Percentiles rank a stretch among this genome's conserved stretches.
Evolutionary conservation across 2,888 invertebrate species (phyloP).

Genomic region (Pristionchus fissidentatus): DNA sequence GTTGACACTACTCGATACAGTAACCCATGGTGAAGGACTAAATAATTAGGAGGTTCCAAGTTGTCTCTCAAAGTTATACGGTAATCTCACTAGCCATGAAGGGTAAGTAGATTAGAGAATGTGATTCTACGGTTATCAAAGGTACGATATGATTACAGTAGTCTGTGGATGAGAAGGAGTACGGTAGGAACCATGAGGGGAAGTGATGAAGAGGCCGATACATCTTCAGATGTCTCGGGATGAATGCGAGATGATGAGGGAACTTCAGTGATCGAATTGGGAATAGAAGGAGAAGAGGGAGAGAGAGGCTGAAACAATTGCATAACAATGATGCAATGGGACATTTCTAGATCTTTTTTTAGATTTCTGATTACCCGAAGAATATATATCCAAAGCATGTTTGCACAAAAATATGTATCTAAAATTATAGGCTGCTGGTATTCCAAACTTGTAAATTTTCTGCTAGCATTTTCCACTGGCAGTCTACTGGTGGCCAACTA

Average conservation of each 20-base stretch:
- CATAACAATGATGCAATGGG: too few relatives aligned
- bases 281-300: not conserved
- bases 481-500: not conserved
- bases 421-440: too few relatives aligned
- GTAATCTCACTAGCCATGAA: not conserved
- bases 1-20: constrained; percentile 41
- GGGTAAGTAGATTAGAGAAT: not conserved
- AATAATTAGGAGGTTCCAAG: constrained; percentile 20
- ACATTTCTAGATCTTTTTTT: too few relatives aligned
- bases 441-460: too few relatives aligned
- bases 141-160: constrained; percentile 3
- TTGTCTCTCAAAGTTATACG: not conserved
- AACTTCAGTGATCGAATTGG: constrained; percentile 39
- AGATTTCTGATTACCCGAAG: too few relatives aligned
- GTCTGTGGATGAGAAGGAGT: not conserved
- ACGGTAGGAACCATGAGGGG: constrained; percentile 17
- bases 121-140: not conserved
- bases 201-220: constrained; percentile 3
- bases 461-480: too few relatives aligned
- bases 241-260: constrained; percentile 15
- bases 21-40: constrained; percentile 27
- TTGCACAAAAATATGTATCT: too few relatives aligned
- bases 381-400: too few relatives aligned
- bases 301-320: constrained; percentile 2
- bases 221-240: not conserved